Evolutionary conservation across 2,113 vertebrate genomes (phyloP), one percentile per base, ranked within the genome.

Genomic region (Tachysurus fulvidraco): DNA sequence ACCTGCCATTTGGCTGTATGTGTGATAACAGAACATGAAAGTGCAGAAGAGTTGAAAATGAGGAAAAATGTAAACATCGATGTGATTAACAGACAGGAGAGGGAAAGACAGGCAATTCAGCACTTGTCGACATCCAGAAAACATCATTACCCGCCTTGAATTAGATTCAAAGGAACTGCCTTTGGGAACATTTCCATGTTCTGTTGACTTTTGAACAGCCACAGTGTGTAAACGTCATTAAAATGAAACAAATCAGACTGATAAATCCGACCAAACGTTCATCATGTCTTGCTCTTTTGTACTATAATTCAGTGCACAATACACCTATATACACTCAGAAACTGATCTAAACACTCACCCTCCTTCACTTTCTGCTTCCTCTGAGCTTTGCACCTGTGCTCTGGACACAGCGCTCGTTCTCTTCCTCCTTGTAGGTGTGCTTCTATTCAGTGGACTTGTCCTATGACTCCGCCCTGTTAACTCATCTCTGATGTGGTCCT

Each of bases 281-380:
- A 65, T 82, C 5, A 17, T 65, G 44, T 5, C 76, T 52, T 55
- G 52, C 16, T 36, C 8, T 21, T 21, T 8, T 36, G 5, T 11
- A 73, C 28, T 57, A 21, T 36, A 2, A 54, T 10, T 11, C 21
- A 46, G 71, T 74, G 21, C 71, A 79, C 21, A 81, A 81, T 44
- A 44, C 59, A 82, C 13, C 8, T n/a, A 41, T 41, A 2, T 23
- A 25, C 21, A 25, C n/a, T 36, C 80, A 81, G 19, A 60, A 14
- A 60, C 60, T 25, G 60, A 50, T 6, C 9, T 23, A 81, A 30
- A 17, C 60, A 95, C 98, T 97, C 91, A 99, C 98, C 98, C 97
- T 93, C 97, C 97, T 94, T 99, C 98, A 87, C 98, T 99, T 92
- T 99, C 98, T 0, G 95, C 96, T 64, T 99, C 98, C 92, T 98